Evolutionary conservation across 1,140 invertebrate species (phyloP).

Genomic region (Berghia stephanieae): DNA sequence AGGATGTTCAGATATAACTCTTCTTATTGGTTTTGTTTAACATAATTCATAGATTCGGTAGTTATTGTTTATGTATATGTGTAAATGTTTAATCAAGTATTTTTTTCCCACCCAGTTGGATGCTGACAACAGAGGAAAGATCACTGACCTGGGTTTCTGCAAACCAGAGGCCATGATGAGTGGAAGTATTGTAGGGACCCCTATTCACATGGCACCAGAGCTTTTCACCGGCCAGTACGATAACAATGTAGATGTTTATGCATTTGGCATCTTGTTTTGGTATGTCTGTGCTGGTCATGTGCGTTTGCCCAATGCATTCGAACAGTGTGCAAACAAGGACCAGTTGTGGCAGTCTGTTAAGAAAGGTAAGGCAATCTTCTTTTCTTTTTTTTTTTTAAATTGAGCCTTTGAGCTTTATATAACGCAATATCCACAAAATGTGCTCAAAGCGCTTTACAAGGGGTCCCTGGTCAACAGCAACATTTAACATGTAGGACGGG

Average conservation of each 20-base stretch:
- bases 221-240: constrained; percentile 81
- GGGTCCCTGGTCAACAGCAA: too few species aligned
- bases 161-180: constrained; percentile 92
- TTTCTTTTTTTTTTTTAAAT: too few species aligned
- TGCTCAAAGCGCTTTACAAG: too few species aligned
- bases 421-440: too few species aligned
- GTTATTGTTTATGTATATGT: constrained; percentile 12
- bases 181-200: constrained; percentile 77
- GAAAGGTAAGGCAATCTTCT: constrained; percentile 73
- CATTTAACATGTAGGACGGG: too few species aligned
- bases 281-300: constrained; percentile 87
- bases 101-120: constrained; percentile 74
- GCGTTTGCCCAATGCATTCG: constrained; percentile 81
- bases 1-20: too few species aligned
- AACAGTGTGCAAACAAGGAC: constrained; percentile 88
- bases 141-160: constrained; percentile 91
- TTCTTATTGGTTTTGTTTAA: too few species aligned
- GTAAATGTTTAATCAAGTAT: too few species aligned
- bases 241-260: constrained; percentile 88
- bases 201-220: constrained; percentile 93
- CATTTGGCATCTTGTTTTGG: constrained; percentile 92
- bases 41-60: too few species aligned
- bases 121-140: constrained; percentile 78
- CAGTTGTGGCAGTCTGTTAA: constrained; percentile 86
- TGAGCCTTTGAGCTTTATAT: too few species aligned